Percentiles rank a stretch among this genome's conserved stretches.
phyloP scores from a whole-genome alignment of 1,140 invertebrate species.

The Dreissena rostriformis region DNA sequence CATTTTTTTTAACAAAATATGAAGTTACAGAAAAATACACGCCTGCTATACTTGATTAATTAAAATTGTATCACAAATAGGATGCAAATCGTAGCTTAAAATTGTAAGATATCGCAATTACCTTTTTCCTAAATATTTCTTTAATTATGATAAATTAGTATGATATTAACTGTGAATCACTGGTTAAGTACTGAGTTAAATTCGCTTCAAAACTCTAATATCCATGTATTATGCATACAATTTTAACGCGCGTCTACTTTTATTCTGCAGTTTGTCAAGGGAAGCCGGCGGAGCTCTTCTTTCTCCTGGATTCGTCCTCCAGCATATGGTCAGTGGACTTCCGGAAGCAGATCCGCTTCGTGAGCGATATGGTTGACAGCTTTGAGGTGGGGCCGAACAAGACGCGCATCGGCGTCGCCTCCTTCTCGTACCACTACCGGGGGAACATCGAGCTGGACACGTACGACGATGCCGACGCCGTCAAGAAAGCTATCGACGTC shows the following conservation, averaged over 20 bases:
- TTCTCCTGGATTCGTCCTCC: conserved; percentile 68
- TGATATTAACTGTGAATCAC: too few species aligned
- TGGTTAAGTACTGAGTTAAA: too few species aligned
- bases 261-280: conserved; percentile 44
- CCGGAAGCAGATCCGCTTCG: conserved; percentile 59
- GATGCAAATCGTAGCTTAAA: too few species aligned
- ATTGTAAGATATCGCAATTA: too few species aligned
- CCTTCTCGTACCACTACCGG: conserved; percentile 38
- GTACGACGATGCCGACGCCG: neutral
- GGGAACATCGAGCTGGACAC: conserved; percentile 23
- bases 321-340: conserved; percentile 66
- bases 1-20: neutral
- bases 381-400: conserved; percentile 60
- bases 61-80: too few species aligned
- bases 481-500: conserved; percentile 12
- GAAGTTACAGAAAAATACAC: neutral
- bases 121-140: too few species aligned
- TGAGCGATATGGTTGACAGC: conserved; percentile 52
- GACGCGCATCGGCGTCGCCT: conserved; percentile 56
- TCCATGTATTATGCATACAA: too few species aligned
- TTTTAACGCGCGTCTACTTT: too few species aligned
- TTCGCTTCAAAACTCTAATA: too few species aligned
- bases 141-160: too few species aligned
- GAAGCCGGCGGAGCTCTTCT: conserved; percentile 65
- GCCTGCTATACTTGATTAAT: neutral